Evolutionary conservation across 1,140 invertebrate genomes (phyloP).

Genomic region (Calephelis nemesis): DNA sequence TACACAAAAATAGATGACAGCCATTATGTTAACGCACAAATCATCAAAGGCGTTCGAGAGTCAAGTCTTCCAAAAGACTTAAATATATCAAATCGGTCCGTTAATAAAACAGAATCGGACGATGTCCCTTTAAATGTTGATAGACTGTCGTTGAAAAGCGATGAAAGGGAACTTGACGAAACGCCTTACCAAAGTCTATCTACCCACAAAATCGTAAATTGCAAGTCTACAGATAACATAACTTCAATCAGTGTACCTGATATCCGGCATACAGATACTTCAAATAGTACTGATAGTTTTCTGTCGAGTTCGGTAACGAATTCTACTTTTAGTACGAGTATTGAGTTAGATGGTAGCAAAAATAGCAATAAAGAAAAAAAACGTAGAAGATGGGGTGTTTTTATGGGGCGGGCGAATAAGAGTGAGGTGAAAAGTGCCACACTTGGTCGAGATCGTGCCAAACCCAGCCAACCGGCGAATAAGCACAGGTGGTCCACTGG

Average conservation of each 20-base stretch:
- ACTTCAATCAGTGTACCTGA: conserved; percentile 66
- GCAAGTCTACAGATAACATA: conserved; percentile 63
- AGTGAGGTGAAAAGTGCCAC: conserved; percentile 82
- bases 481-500: conserved; percentile 84
- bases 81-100: conserved; percentile 43
- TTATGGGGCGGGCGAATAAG: conserved; percentile 80
- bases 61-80: conserved; percentile 58
- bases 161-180: conserved; percentile 59
- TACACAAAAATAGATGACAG: conserved; percentile 50
- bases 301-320: conserved; percentile 55
- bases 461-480: conserved; percentile 71
- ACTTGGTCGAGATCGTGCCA: conserved; percentile 80
- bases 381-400: conserved; percentile 82
- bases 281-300: conserved; percentile 49
- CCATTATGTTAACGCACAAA: conserved; percentile 73
- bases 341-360: conserved; percentile 43
- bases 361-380: conserved; percentile 80
- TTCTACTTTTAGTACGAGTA: conserved; percentile 53
- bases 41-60: conserved; percentile 64
- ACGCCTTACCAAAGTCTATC: conserved; percentile 70
- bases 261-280: conserved; percentile 40
- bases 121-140: conserved; percentile 45
- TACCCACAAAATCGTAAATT: conserved; percentile 54
- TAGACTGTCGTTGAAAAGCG: conserved; percentile 47
- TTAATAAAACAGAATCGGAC: conserved; percentile 42